These are phyloP conservation scores for Daktulosphaira vitifoliae DNA, from an alignment of 1,140 invertebrate genomes.

Conservation along the genomic window DNA sequence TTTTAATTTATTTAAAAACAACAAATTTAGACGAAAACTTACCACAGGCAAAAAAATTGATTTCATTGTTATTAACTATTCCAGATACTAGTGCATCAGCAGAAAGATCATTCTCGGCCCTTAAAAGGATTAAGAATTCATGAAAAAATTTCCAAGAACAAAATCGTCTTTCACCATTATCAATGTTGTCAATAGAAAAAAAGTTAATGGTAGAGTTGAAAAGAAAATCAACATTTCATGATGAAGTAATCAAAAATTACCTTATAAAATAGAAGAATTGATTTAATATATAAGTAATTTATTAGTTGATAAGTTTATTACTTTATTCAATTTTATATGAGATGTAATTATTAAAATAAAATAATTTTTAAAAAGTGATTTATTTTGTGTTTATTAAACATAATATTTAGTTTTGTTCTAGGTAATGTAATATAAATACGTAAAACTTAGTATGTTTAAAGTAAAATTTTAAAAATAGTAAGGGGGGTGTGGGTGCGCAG, in stretches of 20 bases:
- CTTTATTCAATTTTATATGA: too few relatives aligned
- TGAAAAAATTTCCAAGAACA: slow-evolving; percentile 15
- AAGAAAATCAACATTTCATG: too few relatives aligned
- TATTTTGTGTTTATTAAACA: slow-evolving; percentile 19
- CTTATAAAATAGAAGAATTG: too few relatives aligned
- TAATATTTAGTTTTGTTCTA: slow-evolving; percentile 8
- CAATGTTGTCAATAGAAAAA: slow-evolving; percentile 10
- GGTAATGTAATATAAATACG: too few relatives aligned
- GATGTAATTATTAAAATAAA: too few relatives aligned
- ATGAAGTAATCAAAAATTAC: too few relatives aligned
- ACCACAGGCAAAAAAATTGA: slow-evolving; percentile 5
- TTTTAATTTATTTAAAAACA: neutral
- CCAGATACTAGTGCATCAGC: slow-evolving; percentile 3
- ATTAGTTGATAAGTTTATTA: too few relatives aligned
- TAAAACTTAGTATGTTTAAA: too few relatives aligned
- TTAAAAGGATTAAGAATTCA: slow-evolving; percentile 24
- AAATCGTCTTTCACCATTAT: slow-evolving; percentile 21
- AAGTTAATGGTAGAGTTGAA: neutral
- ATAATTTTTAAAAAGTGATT: slow-evolving; percentile 16
- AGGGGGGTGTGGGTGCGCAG: neutral
- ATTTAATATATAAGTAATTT: too few relatives aligned
- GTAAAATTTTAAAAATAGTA: neutral
- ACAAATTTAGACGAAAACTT: neutral
- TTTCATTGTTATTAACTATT: slow-evolving; percentile 19
- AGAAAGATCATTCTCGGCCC: slow-evolving; percentile 18